A percentile compares a stretch with the other conserved stretches of the same genome.
These are phyloP conservation scores for Drosophila ohnishii DNA, from an alignment of 1,140 invertebrate genomes.

Conservation along the genomic window DNA sequence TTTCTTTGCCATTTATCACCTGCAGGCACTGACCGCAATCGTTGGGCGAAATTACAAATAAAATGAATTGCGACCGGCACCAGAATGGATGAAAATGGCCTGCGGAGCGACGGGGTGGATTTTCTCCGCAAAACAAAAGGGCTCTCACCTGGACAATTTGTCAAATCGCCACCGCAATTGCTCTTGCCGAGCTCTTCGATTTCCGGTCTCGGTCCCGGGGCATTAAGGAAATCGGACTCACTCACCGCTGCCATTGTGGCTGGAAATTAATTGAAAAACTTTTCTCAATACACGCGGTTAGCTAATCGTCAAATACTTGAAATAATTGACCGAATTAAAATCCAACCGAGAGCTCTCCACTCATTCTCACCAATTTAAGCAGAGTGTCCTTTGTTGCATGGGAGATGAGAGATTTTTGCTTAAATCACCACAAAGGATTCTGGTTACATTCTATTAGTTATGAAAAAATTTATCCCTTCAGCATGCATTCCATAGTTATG, in stretches of 20 bases:
- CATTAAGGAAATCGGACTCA: conserved; percentile 51
- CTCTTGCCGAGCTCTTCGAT: conserved; percentile 61
- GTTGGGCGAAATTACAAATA: conserved; percentile 69
- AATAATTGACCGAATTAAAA: conserved; percentile 71
- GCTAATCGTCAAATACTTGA: conserved; percentile 77
- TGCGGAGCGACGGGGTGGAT: neutral
- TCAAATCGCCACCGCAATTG: conserved; percentile 80
- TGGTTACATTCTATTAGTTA: conserved; percentile 10
- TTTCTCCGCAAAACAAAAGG: conserved; percentile 59
- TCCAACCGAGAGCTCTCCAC: conserved; percentile 19
- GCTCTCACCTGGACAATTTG: conserved; percentile 69
- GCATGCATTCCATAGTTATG: conserved; percentile 1
- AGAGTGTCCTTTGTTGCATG: neutral
- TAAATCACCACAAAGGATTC: conserved; percentile 1
- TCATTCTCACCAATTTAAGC: conserved; percentile 55
- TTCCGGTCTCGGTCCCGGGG: conserved; percentile 26
- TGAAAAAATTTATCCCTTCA: neutral
- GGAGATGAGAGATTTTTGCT: neutral
- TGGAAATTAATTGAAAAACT: conserved; percentile 79
- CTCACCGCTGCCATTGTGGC: conserved; percentile 43
- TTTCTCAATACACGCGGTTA: conserved; percentile 48
- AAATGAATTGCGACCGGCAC: conserved; percentile 43
- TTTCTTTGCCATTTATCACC: conserved; percentile 77
- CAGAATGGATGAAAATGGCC: conserved; percentile 29
- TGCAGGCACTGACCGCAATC: conserved; percentile 53